phyloP scores from a whole-genome alignment of 1,140 invertebrate genomes.

The Meloidogyne chitwoodi region DNA sequence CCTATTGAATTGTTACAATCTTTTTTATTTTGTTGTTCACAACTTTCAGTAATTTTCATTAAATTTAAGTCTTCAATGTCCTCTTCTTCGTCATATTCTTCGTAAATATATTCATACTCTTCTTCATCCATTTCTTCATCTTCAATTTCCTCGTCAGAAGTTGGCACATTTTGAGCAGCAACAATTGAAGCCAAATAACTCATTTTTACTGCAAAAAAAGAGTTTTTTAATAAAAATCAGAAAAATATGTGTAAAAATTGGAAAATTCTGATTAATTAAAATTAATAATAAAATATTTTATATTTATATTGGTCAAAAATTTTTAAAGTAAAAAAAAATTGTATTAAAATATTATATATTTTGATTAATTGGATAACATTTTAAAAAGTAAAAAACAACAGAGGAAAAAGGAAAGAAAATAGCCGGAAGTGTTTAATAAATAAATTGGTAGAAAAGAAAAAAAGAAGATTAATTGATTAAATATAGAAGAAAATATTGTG shows the following conservation, averaged over 20 bases:
- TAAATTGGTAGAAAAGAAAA: not conserved
- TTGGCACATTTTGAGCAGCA: not conserved
- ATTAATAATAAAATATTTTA: too few relatives aligned
- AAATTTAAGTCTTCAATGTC: not conserved
- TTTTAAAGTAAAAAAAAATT: not conserved
- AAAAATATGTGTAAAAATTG: not conserved
- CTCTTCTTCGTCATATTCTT: conserved; percentile 6
- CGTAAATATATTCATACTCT: conserved; percentile 11
- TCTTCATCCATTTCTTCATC: conserved; percentile 4
- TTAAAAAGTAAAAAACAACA: not conserved
- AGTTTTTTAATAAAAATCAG: not conserved
- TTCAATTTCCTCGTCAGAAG: not conserved
- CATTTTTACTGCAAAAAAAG: not conserved
- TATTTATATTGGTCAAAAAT: not conserved
- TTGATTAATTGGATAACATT: not conserved
- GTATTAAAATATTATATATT: not conserved
- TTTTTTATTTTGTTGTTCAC: conserved; percentile 1
- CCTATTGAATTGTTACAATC: not conserved
- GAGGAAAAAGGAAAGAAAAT: not conserved
- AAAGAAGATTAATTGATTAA: not conserved
- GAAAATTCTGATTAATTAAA: not conserved
- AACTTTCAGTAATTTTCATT: not conserved
- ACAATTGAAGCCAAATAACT: not conserved
- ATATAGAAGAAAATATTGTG: not conserved
- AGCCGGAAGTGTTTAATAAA: not conserved